Conservation (phyloP, 2,797 vertebrate genomes). For the Pangasius mekongensis region DNA sequence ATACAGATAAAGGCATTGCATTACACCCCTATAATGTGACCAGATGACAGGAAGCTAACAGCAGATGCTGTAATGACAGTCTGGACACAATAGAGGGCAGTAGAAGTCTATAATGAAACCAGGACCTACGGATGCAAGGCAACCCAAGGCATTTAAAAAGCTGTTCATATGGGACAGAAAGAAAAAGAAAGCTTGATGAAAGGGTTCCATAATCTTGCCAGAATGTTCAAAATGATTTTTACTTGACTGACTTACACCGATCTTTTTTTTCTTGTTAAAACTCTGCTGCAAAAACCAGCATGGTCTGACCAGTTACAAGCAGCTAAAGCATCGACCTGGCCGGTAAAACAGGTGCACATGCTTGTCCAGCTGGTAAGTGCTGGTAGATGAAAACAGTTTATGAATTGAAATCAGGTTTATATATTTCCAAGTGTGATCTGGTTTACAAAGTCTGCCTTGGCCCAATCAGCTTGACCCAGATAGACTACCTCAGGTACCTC, state of each 20-base stretch:
- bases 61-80: constrained; percentile 18
- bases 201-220: background rate
- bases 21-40: background rate
- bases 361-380: background rate
- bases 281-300: background rate
- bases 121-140: background rate
- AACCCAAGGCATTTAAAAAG: background rate
- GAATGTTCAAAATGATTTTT: background rate
- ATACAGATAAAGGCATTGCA: background rate
- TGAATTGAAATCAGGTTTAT: background rate
- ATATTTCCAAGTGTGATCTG: background rate
- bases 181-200: background rate
- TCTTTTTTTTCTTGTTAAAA: background rate
- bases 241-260: background rate
- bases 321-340: background rate
- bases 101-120: constrained; percentile 15
- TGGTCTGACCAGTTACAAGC: background rate
- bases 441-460: background rate
- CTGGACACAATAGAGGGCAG: constrained; percentile 37
- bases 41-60: background rate
- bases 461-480: background rate
- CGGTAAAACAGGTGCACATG: background rate
- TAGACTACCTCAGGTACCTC: background rate
- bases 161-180: background rate
- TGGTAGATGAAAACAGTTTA: background rate